Evolutionary conservation across 2,797 vertebrate species (phyloP), one percentile per base, ranked within the genome.

Genomic region (Melanotaenia maccullochi): DNA sequence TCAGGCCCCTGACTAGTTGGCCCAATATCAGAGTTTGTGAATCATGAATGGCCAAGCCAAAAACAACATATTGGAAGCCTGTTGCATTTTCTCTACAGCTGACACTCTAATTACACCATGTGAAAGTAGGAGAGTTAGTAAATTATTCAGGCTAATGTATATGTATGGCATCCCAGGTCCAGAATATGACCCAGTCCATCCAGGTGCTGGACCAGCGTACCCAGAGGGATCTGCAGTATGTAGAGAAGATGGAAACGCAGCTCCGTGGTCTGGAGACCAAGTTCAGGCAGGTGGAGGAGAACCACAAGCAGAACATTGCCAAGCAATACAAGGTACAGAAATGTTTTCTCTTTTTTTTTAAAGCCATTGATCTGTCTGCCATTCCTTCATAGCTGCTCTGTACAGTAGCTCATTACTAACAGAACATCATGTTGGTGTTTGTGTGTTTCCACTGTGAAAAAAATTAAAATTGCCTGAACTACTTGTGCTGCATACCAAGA

Each of bases 131-230:
- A 57, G 12, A 64, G 47, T 32, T 22, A 32, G 65, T 38, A 20
- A 16, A 49, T 42, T 8, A 22, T 36, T 51, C 44, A 58, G 22
- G 42, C 59, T 59, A 18, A 61, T 42, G 22, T 68, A 20, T 85
- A 52, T 54, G 1, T 52, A 14, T 79, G 54, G 58, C 33, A 49
- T 68, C 0, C 51, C 91, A 99, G 98, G 98, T 99, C 93, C 98
- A 99, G 90, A 99, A 99, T 93, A 99, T 99, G 97, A 98, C 97
- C 76, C 97, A 99, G 85, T 99, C 97, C 73, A 99, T 99, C 92
- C 97, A 98, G 87, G 97, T 99, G 66, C 91, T 99, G 95, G 97
- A 99, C 93, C 96, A 97, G 94, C 88, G 97, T 83, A 99, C 97
- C 55, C 98, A 99, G 89, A 95, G 97, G 72, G 98, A 99, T 90